Evolutionary conservation across 2,888 invertebrate species (phyloP).

Genomic region (Ametastegia equiseti): DNA sequence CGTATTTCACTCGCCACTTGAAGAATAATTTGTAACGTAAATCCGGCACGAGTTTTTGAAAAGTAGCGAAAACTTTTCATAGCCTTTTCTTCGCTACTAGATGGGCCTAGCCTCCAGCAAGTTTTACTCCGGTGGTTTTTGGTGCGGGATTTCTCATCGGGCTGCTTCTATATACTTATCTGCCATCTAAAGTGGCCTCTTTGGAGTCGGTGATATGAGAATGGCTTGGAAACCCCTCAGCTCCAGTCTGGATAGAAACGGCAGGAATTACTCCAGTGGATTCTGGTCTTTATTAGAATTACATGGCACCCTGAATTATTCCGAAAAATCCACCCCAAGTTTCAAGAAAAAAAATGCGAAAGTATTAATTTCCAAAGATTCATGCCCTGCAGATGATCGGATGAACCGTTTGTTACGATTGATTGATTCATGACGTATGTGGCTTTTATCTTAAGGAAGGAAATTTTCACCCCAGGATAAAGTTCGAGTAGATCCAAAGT

Average conservation of each 20-base stretch:
- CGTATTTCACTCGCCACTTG: constrained; percentile 36
- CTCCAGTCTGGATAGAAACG: not conserved
- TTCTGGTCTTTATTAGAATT: constrained; percentile 9
- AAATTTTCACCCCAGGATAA: too few species aligned
- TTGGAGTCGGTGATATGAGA: constrained; percentile 2
- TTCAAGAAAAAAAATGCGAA: not conserved
- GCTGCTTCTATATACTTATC: not conserved
- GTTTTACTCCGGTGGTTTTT: not conserved
- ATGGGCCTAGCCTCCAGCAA: not conserved
- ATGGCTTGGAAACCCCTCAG: too few species aligned
- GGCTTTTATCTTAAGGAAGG: too few species aligned
- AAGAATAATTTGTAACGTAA: constrained; percentile 40
- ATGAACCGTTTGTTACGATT: too few species aligned
- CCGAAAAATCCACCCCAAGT: not conserved
- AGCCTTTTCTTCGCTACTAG: constrained; percentile 11
- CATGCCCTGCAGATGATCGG: too few species aligned
- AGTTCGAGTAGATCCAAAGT: too few species aligned
- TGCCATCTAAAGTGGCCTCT: constrained; percentile 19
- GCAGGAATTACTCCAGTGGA: constrained; percentile 7
- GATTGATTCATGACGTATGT: too few species aligned
- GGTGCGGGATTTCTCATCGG: not conserved
- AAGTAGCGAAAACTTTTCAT: constrained; percentile 19
- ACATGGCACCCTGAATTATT: not conserved
- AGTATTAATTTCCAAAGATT: too few species aligned
- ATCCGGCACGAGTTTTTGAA: not conserved